phyloP scores from a whole-genome alignment of 2,888 invertebrate species.

The Apotomis capreana region DNA sequence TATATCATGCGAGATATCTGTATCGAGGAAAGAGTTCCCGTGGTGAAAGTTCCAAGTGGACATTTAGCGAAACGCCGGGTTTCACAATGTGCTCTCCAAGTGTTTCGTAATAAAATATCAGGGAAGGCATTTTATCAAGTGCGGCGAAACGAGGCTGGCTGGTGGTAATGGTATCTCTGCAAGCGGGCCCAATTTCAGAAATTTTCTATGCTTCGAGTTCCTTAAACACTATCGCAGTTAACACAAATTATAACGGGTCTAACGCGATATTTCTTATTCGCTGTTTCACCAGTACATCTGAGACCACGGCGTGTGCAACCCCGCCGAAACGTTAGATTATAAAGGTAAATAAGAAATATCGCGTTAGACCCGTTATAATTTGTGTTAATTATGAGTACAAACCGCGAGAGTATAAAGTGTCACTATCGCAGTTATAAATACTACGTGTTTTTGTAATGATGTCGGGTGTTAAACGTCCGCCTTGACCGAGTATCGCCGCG shows the following conservation, averaged over 20 bases:
- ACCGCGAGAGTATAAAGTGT: too few relatives aligned
- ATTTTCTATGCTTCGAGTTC: slow-evolving; percentile 44
- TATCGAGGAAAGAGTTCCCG: slow-evolving; percentile 48
- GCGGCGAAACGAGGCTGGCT: slow-evolving; percentile 50
- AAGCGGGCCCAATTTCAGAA: slow-evolving; percentile 42
- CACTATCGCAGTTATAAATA: slow-evolving; percentile 33
- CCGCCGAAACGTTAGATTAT: too few relatives aligned
- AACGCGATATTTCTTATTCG: too few relatives aligned
- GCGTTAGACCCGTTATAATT: too few relatives aligned
- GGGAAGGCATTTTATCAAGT: slow-evolving; percentile 59
- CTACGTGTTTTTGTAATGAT: slow-evolving; percentile 44
- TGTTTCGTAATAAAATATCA: slow-evolving; percentile 59
- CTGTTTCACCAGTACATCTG: too few relatives aligned
- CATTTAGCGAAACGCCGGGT: slow-evolving; percentile 56
- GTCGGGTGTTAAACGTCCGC: slow-evolving; percentile 48
- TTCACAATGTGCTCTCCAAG: slow-evolving; percentile 57
- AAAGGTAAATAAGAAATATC: too few relatives aligned
- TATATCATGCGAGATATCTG: slow-evolving; percentile 22
- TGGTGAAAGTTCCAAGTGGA: slow-evolving; percentile 57
- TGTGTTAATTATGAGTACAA: too few relatives aligned
- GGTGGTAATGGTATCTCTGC: slow-evolving; percentile 40
- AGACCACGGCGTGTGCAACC: too few relatives aligned
- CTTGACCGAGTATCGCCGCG: slow-evolving; percentile 63
- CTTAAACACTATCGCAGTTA: slow-evolving; percentile 32
- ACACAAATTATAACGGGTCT: too few relatives aligned